Evolutionary conservation across 1,140 invertebrate genomes (phyloP).

Genomic region (Ceratina calcarata): DNA sequence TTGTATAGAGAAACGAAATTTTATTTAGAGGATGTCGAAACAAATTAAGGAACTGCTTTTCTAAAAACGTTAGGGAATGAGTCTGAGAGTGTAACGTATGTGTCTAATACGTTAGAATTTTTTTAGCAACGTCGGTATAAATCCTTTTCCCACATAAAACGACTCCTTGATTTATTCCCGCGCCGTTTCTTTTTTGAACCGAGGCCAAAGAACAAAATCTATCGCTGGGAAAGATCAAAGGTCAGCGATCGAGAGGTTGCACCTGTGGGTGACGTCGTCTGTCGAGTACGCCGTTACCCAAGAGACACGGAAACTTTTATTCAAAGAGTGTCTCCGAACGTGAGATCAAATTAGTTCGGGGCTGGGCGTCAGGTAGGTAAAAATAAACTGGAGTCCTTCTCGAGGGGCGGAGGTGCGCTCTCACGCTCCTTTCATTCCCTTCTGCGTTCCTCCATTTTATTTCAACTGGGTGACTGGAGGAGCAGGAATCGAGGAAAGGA

Average conservation of each 20-base stretch:
- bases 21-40: neutral
- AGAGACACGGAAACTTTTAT: conserved; percentile 56
- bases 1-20: too few species aligned
- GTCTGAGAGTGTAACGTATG: neutral
- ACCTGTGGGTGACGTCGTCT: conserved; percentile 8
- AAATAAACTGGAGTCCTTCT: conserved; percentile 53
- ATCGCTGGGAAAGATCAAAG: conserved; percentile 54
- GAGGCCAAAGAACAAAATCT: conserved; percentile 41
- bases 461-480: conserved; percentile 12
- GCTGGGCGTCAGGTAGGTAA: conserved; percentile 51
- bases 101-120: neutral
- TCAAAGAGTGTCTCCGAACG: conserved; percentile 60
- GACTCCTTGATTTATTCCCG: conserved; percentile 25
- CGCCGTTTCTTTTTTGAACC: neutral
- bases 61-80: too few species aligned
- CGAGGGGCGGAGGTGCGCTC: neutral
- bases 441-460: conserved; percentile 35
- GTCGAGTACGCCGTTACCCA: conserved; percentile 1
- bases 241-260: conserved; percentile 31
- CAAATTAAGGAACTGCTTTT: neutral
- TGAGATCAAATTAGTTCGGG: conserved; percentile 66
- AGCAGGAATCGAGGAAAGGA: conserved; percentile 23
- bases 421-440: conserved; percentile 29
- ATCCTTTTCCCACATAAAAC: conserved; percentile 5
- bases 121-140: neutral